These are phyloP conservation scores for Dinothrombium tinctorium DNA, from an alignment of 1,140 invertebrate genomes.

Conservation along the genomic window DNA sequence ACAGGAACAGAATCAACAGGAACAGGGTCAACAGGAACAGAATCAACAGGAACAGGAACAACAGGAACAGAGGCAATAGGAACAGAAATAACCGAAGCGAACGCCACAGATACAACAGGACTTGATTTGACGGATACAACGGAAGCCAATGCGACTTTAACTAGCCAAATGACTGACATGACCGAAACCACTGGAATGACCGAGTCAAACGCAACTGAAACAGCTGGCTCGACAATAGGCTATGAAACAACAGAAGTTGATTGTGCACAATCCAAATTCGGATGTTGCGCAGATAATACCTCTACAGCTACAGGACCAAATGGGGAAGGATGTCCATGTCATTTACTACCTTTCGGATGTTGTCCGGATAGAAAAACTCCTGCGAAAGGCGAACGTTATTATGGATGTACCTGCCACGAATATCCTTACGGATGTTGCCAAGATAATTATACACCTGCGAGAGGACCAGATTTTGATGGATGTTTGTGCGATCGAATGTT, in stretches of 20 bases:
- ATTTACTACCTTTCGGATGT: conserved; percentile 49
- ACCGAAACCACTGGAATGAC: too few relatives aligned
- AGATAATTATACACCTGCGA: conserved; percentile 33
- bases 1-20: too few relatives aligned
- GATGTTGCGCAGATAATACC: conserved; percentile 28
- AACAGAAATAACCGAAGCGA: too few relatives aligned
- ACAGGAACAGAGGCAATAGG: too few relatives aligned
- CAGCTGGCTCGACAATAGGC: neutral
- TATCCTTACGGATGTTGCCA: conserved; percentile 44
- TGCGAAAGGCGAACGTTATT: conserved; percentile 14
- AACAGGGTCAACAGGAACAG: too few relatives aligned
- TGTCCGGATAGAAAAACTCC: conserved; percentile 52
- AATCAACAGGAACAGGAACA: too few relatives aligned
- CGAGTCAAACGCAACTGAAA: too few relatives aligned
- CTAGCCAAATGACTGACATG: too few relatives aligned
- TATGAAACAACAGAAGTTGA: neutral
- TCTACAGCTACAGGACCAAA: conserved; percentile 13
- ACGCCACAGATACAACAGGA: too few relatives aligned
- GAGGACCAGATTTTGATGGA: conserved; percentile 11
- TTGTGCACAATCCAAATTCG: conserved; percentile 23
- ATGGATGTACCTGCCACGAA: conserved; percentile 15
- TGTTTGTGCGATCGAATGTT: conserved; percentile 20
- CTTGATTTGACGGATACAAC: too few relatives aligned
- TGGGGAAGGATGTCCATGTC: conserved; percentile 27
- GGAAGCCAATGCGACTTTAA: too few relatives aligned